These are phyloP conservation scores for Clistopyga incitator DNA, from an alignment of 2,888 invertebrate species.

Conservation along the genomic window DNA sequence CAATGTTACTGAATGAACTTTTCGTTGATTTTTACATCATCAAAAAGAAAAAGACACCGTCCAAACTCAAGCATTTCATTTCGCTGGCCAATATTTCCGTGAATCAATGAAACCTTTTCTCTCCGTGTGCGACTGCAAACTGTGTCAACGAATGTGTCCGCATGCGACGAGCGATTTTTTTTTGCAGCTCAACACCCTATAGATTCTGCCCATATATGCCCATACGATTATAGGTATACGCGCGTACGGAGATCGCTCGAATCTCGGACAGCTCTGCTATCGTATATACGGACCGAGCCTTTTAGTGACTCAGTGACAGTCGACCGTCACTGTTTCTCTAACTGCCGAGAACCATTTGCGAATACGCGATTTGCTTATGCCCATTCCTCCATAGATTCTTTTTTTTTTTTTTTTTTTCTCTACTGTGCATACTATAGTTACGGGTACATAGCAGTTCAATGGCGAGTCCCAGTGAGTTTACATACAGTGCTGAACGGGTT, in stretches of 20 bases:
- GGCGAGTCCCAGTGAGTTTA: background rate
- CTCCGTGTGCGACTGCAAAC: background rate
- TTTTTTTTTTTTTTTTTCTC: no score
- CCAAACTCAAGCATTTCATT: no score
- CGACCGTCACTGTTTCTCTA: slow-evolving; percentile 55
- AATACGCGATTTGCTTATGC: slow-evolving; percentile 36
- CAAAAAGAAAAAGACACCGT: no score
- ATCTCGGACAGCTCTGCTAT: slow-evolving; percentile 61
- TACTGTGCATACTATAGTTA: slow-evolving; percentile 4
- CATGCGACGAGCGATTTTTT: background rate
- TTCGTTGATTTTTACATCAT: no score
- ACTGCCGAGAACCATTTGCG: slow-evolving; percentile 44
- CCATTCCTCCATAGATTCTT: background rate
- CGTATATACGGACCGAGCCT: slow-evolving; percentile 54
- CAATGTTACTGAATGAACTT: no score
- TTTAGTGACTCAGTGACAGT: slow-evolving; percentile 65
- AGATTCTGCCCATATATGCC: slow-evolving; percentile 19
- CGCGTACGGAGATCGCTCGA: slow-evolving; percentile 52
- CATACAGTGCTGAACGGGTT: slow-evolving; percentile 16
- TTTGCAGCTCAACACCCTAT: background rate
- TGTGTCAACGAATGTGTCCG: slow-evolving; percentile 1
- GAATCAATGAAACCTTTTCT: no score
- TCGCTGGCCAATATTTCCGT: no score
- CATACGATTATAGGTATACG: slow-evolving; percentile 33
- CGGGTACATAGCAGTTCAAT: background rate